Conservation (phyloP, 2,113 vertebrate genomes). For the Ictalurus furcatus region DNA sequence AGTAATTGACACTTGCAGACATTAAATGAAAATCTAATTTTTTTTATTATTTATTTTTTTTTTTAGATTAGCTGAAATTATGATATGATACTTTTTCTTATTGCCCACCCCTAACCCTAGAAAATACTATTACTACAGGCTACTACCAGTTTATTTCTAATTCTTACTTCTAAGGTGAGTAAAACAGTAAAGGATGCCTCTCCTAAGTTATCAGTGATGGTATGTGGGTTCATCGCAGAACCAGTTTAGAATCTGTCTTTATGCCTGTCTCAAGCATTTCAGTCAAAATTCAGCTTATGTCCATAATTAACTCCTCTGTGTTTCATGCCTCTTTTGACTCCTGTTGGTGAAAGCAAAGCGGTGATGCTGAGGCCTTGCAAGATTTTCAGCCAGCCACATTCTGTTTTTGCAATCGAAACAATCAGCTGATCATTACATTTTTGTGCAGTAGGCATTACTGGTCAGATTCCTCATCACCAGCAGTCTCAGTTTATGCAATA, state of each 20-base stretch:
- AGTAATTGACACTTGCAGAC: not conserved
- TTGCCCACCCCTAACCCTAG: no score
- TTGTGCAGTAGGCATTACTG: not conserved
- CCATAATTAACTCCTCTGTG: not conserved
- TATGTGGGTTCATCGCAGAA: not conserved
- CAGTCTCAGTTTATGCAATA: not conserved
- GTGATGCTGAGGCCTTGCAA: not conserved
- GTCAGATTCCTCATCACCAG: not conserved
- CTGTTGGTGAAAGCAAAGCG: not conserved
- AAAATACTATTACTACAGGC: no score
- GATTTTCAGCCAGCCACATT: not conserved
- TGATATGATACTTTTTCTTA: no score
- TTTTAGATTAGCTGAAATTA: no score
- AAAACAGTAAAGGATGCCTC: not conserved
- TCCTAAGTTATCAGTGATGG: not conserved
- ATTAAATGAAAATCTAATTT: not conserved
- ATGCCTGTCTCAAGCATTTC: no score
- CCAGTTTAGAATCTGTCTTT: not conserved
- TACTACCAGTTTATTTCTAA: no score
- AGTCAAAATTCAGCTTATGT: no score
- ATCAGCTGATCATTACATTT: not conserved
- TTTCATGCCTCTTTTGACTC: not conserved
- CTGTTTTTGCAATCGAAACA: not conserved
- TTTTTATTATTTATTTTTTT: no score
- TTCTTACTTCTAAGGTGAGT: no score